Base-by-base conservation (phyloP, 2,888 invertebrate genomes). In the Hyles lineata region DNA sequence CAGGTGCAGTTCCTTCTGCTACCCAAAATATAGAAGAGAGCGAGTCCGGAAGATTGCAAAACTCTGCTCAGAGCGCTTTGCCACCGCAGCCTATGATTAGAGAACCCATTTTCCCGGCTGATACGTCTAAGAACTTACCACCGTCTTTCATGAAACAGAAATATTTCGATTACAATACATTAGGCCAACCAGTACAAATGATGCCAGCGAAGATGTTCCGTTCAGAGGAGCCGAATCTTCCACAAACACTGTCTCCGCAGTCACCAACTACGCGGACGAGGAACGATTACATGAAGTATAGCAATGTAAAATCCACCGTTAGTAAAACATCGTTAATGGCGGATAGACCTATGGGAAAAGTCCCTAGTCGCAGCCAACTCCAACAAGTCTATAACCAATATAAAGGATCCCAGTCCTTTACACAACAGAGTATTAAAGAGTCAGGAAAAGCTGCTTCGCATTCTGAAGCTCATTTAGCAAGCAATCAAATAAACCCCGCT, bases 311-410 rank as follows among this genome's bases (percentile, higher is more conserved):
- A 78, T 83, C 83, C 23, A 93, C 92, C 55, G 77, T 90, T 11
- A 94, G 94, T 76, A 94, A 92, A 76, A 94, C 94, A 59, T 86
- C 92, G 1, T 71, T 94, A 35, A 84, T 89, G 78, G 90, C 87
- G 1, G 86, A 79, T 58, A 87, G 76, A 61, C 80, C 87, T 8
- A 59, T 84, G 4, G 89, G 87, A 1, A 86, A 77, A 80, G 87
- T 80, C 63, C 87, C 91, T 0, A 93, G 92, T 74, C 90, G 85
- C 76, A 87, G 77, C 79, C 92, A 93, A 75, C 80, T 94, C 71
- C 93, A 92, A 76, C 87, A 90, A 58, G 84, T 92, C 17, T 93
- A 94, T 74, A 90, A 92, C 61, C 89, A 91, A 74, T 94, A 92
- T 73, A 93, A 90, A 77, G 93, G 92, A 7, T 92, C 93, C 11